Base-by-base conservation (phyloP, 1,140 invertebrate genomes). In the Drosophila pectinifera region DNA sequence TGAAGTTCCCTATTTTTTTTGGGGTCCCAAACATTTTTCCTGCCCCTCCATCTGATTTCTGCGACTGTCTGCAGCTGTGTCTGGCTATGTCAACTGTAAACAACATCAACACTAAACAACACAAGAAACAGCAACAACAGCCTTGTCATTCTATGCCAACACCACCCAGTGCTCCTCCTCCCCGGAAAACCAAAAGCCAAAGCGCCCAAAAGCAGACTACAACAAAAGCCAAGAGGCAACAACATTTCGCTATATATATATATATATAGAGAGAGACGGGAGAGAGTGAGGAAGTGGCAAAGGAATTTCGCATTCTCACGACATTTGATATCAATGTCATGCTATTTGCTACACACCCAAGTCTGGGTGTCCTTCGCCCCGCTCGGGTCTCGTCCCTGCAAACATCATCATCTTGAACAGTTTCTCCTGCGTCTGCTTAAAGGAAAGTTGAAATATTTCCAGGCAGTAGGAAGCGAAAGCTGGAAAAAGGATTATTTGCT, bases 261-360 rank as follows among this genome's bases (percentile, higher is more conserved):
- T 39, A 39, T 51, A 53, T 20, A 49, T 49, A 49, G 4, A 18
- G 1, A 41, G 7, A 18, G 5, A 11, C 36, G 58, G 36, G 18
- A 31, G n/a, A 26, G 10, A 14, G 13, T n/a, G 28, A 36, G 36
- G 26, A 65, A 34, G 42, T 39, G 56, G 68, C 68, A 70, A 57
- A 72, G 68, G 68, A 72, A 72, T 72, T 75, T 65, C 73, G 73
- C 73, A 67, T 76, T 76, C 73, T 76, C 80, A 84, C 80, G 84
- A 89, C 84, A 89, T 84, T 89, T 80, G 84, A 89, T 89, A 88
- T 88, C 84, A 88, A 88, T 88, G 84, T 88, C 84, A 88, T 80
- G 80, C 55, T 70, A 80, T 84, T 88, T 84, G 48, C 77, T 56
- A 73, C 69, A 73, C 68, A 61, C 55, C 55, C 68, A 48, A 34